A percentile compares a stretch with the other conserved stretches of the same genome.
These are phyloP conservation scores for Enteromius treurensis DNA, from an alignment of 2,797 vertebrate genomes.

Conservation along the genomic window DNA sequence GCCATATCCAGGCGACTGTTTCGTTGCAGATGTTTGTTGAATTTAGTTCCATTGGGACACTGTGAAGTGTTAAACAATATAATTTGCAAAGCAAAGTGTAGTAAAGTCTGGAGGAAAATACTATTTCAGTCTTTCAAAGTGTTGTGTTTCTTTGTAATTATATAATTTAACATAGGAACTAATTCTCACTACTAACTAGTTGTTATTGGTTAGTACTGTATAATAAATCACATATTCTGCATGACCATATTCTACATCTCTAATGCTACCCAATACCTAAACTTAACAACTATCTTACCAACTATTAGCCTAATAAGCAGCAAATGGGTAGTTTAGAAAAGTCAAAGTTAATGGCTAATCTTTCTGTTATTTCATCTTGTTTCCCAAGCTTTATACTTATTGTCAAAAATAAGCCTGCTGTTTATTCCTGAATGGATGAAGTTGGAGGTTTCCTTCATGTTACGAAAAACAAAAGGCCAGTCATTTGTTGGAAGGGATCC, in stretches of 20 bases:
- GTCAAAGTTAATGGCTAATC: not conserved
- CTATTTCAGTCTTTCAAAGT: not conserved
- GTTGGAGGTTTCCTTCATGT: not conserved
- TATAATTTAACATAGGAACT: not conserved
- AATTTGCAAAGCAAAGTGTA: not conserved
- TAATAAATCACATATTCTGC: not conserved
- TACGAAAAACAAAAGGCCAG: not conserved
- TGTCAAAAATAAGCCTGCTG: not conserved
- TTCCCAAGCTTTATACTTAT: not conserved
- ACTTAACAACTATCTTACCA: not conserved
- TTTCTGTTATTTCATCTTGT: not conserved
- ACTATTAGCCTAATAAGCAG: not conserved
- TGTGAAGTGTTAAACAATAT: not conserved
- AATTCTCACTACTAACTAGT: not conserved
- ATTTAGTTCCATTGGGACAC: conserved; percentile 64
- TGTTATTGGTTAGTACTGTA: not conserved
- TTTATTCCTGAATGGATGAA: not conserved
- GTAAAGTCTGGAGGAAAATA: not conserved
- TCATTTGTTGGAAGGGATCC: not conserved
- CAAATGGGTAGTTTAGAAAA: too few species aligned
- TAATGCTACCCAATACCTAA: too few species aligned
- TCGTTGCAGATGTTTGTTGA: conserved; percentile 65
- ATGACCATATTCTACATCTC: not conserved
- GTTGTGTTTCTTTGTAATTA: not conserved
- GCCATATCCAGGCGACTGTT: conserved; percentile 68